Percentiles rank a stretch among this genome's conserved stretches.
phyloP scores from a whole-genome alignment of 2,113 vertebrate genomes.

The Athene noctua region DNA sequence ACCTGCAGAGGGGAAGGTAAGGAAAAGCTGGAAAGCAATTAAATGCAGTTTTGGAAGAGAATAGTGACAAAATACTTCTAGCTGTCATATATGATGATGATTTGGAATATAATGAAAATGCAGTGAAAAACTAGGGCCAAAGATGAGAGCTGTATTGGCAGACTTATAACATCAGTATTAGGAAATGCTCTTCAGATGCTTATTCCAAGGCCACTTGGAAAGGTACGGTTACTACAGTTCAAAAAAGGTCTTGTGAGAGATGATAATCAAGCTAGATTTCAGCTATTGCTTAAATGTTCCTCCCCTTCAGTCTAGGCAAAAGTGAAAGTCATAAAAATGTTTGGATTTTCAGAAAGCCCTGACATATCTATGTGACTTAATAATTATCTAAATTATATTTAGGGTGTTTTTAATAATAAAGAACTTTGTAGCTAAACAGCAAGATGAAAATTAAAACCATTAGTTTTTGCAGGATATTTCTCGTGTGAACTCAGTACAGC shows the following conservation, averaged over 20 bases:
- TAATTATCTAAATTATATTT: background rate
- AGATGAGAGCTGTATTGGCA: background rate
- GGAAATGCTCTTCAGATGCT: background rate
- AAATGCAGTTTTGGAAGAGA: background rate
- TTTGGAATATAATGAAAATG: background rate
- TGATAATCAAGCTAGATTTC: background rate
- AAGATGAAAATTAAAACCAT: background rate
- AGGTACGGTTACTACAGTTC: background rate
- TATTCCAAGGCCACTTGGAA: background rate
- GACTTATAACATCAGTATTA: background rate
- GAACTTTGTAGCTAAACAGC: background rate
- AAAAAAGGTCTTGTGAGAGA: background rate
- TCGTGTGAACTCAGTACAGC: rapidly evolving
- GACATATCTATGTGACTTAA: background rate
- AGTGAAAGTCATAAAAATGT: background rate
- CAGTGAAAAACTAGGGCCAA: background rate
- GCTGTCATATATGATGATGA: background rate
- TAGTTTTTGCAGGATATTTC: background rate
- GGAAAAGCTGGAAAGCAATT: background rate
- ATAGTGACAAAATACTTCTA: background rate
- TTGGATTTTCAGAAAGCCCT: background rate
- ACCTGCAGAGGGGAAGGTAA: background rate
- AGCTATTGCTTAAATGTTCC: background rate
- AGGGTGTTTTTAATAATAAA: background rate
- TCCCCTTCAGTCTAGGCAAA: background rate